These are phyloP conservation scores for Trichechus manatus DNA, from an alignment of 2,113 vertebrate species.

Conservation along the genomic window DNA sequence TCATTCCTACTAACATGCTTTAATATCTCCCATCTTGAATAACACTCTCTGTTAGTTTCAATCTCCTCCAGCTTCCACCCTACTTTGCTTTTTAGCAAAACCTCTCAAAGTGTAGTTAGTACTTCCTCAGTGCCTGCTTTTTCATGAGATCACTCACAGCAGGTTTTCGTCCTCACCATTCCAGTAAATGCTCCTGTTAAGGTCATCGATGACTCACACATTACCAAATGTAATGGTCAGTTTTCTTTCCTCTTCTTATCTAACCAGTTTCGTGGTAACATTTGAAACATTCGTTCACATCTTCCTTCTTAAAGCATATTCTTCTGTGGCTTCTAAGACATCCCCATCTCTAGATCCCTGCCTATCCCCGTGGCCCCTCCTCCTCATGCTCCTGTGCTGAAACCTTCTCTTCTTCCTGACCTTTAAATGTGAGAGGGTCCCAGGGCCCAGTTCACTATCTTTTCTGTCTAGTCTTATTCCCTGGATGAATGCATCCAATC, in stretches of 20 bases:
- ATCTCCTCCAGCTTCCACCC: not conserved
- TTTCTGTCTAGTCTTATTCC: not conserved
- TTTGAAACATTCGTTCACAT: slow-evolving; percentile 1
- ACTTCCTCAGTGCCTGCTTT: not conserved
- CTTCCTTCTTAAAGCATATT: slow-evolving; percentile 1
- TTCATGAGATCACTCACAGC: not conserved
- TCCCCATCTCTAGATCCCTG: not conserved
- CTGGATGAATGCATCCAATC: not conserved
- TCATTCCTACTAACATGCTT: not conserved
- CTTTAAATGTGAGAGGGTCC: not conserved
- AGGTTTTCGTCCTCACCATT: not conserved
- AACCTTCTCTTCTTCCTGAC: not conserved
- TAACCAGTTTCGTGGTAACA: not conserved
- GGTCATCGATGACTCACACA: not conserved
- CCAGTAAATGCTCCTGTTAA: not conserved
- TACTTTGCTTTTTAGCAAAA: not conserved
- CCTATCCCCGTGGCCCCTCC: too few relatives aligned
- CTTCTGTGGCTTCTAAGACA: not conserved
- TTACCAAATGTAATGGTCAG: not conserved
- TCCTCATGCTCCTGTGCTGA: not conserved
- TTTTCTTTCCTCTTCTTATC: not conserved
- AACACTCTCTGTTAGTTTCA: not conserved
- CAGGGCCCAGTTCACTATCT: not conserved
- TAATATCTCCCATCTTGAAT: not conserved
- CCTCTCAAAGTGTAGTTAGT: not conserved